Conservation (phyloP, 1,140 invertebrate species). For the Cydia strobilella region DNA sequence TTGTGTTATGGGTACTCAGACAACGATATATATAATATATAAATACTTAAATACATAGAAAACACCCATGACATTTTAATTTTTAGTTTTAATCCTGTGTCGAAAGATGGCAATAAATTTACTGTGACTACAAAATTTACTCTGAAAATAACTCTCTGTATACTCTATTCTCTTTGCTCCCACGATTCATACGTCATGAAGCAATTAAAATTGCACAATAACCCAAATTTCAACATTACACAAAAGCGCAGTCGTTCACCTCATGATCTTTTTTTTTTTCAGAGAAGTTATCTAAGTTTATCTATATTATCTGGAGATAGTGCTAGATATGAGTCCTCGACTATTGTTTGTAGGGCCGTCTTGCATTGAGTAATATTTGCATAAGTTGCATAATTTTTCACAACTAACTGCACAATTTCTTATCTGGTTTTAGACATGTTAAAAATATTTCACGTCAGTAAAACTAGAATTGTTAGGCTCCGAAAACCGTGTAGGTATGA, state of each 20-base stretch:
- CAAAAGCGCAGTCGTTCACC: slow-evolving; percentile 18
- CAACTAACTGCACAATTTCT: not conserved
- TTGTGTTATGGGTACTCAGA: too few relatives aligned
- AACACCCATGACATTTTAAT: too few relatives aligned
- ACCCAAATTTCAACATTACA: not conserved
- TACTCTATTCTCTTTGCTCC: too few relatives aligned
- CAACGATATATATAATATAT: too few relatives aligned
- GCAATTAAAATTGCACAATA: not conserved
- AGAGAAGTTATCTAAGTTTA: slow-evolving; percentile 45
- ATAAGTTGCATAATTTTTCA: slow-evolving; percentile 26
- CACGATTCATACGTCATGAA: not conserved
- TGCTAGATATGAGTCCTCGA: slow-evolving; percentile 39
- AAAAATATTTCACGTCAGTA: too few relatives aligned
- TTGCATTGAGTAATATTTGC: slow-evolving; percentile 49
- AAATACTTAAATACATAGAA: too few relatives aligned
- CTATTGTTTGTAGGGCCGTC: slow-evolving; percentile 38
- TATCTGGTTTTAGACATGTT: not conserved
- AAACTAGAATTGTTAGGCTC: too few relatives aligned
- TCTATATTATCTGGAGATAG: slow-evolving; percentile 46
- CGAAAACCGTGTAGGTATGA: too few relatives aligned
- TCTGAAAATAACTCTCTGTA: too few relatives aligned
- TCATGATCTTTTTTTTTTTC: slow-evolving; percentile 48
- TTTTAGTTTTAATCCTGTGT: too few relatives aligned
- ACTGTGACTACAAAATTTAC: too few relatives aligned
- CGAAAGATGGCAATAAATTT: too few relatives aligned